Evolutionary conservation across 2,113 vertebrate genomes (phyloP).

Genomic region (Peucedramus taeniatus): DNA sequence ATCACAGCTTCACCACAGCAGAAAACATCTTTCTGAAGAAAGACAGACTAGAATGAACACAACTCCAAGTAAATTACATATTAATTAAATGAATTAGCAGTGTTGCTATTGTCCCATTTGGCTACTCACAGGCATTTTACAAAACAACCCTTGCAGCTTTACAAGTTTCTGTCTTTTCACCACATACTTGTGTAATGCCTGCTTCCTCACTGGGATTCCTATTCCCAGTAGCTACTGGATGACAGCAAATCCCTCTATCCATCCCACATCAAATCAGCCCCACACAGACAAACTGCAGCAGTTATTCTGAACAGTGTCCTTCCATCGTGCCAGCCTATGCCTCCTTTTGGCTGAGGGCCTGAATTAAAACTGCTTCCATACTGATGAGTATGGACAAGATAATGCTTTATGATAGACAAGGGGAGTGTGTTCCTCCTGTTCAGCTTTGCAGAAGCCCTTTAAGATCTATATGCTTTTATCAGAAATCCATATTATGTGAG

Average conservation of each 20-base stretch:
- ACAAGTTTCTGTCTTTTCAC: conserved; percentile 14
- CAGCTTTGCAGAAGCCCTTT: not conserved
- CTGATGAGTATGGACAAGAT: not conserved
- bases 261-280: not conserved
- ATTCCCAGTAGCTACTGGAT: not conserved
- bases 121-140: conserved; percentile 5
- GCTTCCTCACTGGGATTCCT: conserved; percentile 2
- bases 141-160: conserved; percentile 38
- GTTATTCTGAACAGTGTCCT: not conserved
- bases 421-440: not conserved
- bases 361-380: not conserved
- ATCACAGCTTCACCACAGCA: conserved; percentile 56
- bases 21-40: conserved; percentile 63
- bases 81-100: conserved; percentile 66
- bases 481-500: not conserved
- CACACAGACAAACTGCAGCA: not conserved
- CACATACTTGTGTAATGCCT: not conserved
- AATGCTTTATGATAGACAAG: not conserved
- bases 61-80: conserved; percentile 59
- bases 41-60: conserved; percentile 39
- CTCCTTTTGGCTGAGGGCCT: not conserved
- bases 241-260: not conserved
- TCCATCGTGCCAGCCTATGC: not conserved
- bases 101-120: conserved; percentile 54
- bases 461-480: not conserved